These are phyloP conservation scores for Hemithea aestivaria DNA, from an alignment of 2,888 invertebrate genomes.

Conservation along the genomic window DNA sequence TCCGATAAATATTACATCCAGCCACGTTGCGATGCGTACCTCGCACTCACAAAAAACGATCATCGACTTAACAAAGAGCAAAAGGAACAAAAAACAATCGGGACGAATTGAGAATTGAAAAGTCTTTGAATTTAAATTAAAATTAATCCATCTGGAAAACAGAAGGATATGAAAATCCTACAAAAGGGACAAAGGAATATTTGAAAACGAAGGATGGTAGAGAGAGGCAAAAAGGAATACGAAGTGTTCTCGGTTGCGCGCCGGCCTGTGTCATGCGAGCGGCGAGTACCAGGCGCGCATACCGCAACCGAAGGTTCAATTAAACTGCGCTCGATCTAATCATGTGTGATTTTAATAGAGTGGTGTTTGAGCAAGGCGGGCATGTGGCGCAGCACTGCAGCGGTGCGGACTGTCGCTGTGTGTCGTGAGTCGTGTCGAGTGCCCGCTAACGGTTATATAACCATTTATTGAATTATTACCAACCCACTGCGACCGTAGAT, in stretches of 20 bases:
- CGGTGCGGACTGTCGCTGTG: too few species aligned
- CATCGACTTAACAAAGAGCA: constrained; percentile 24
- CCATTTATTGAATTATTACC: constrained; percentile 44
- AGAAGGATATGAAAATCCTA: constrained; percentile 67
- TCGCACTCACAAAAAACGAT: constrained; percentile 29
- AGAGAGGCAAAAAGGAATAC: constrained; percentile 43
- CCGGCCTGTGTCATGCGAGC: constrained; percentile 37
- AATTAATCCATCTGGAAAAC: constrained; percentile 70
- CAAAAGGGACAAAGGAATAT: constrained; percentile 60
- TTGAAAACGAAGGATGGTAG: constrained; percentile 55
- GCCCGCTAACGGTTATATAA: constrained; percentile 45
- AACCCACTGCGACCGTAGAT: constrained; percentile 26
- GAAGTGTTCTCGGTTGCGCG: constrained; percentile 33
- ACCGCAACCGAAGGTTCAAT: constrained; percentile 59
- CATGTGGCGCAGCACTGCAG: constrained; percentile 15
- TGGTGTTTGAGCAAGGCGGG: constrained; percentile 40
- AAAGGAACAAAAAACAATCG: constrained; percentile 26
- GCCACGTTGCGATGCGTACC: constrained; percentile 20
- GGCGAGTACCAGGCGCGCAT: constrained; percentile 59
- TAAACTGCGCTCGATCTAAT: constrained; percentile 65
- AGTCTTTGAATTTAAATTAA: constrained; percentile 63
- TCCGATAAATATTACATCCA: constrained; percentile 62
- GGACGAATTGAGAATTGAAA: constrained; percentile 37
- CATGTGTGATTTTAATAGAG: constrained; percentile 71
- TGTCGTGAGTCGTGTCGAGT: too few species aligned